Base-by-base conservation (phyloP, 1,140 invertebrate genomes). In the Drosophila prosaltans region DNA sequence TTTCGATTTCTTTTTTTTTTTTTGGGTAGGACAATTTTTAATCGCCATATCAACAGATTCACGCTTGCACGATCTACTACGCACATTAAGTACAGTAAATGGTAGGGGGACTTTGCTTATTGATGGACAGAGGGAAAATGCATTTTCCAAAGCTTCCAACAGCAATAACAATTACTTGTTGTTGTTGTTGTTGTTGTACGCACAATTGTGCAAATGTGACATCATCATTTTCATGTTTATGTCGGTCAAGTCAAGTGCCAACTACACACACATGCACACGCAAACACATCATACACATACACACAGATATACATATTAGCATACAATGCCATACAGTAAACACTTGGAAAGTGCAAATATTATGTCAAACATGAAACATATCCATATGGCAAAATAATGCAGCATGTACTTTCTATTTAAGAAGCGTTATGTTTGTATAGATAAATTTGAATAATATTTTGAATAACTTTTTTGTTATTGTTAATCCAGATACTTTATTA, bases 161-260 rank as follows among this genome's bases (percentile, higher is more conserved):
- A 72, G 82, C 83, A 86, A 88, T 88, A 86, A 82, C 83, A 86
- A 86, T 88, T 86, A 85, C 78, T 43, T 69, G 63, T 41, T 75
- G 51, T 66, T 69, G 48, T 64, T 66, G 72, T 21, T 65, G 59
- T 51, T 78, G 76, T 59, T 72, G 80, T 88, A 86, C 83, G 84
- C 83, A 86, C 83, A 86, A 86, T 86, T 89, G 83, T 86, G 83
- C 83, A 88, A 86, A 86, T 86, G 83, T 86, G 83, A 86, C 83
- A 86, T 86, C 83, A 86, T 86, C 83, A 86, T 86, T 86, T 88
- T 83, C 83, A 83, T 86, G 83, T 86, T 86, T 86, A 86, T 86
- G 83, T 89, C 80, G 83, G 77, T 80, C 83, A 86, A 86, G 83
- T 86, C 83, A 86, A 88, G 83, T 88, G 83, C 83, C 83, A 82